phyloP scores from a whole-genome alignment of 2,113 vertebrate genomes.

The Noturus placidus region DNA sequence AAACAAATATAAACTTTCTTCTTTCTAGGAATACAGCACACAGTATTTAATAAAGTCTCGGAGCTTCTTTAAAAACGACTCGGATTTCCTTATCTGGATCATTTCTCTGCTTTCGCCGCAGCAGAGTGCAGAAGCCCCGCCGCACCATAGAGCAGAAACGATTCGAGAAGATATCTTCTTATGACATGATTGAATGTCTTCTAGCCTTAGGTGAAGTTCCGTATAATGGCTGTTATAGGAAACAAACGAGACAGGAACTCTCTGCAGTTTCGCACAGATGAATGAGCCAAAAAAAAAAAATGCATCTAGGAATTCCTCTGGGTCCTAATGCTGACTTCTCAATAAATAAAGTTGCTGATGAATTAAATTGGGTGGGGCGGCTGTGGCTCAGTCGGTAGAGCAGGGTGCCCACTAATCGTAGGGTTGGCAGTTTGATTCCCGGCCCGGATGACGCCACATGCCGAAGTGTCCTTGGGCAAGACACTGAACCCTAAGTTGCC shows the following conservation, averaged over 20 bases:
- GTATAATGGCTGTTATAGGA: slow-evolving; percentile 9
- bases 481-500: no score
- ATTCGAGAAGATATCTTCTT: not conserved
- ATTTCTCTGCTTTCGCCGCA: not conserved
- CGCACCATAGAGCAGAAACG: not conserved
- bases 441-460: no score
- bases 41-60: not conserved
- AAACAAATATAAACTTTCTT: not conserved
- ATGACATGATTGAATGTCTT: not conserved
- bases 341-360: not conserved
- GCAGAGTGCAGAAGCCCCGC: not conserved
- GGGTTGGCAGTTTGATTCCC: no score
- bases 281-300: not conserved
- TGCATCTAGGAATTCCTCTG: not conserved
- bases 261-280: not conserved
- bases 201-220: not conserved
- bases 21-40: not conserved
- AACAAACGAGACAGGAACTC: not conserved
- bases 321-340: not conserved
- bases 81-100: not conserved
- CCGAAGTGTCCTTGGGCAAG: no score
- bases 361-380: no score
- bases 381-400: no score
- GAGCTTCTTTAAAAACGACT: not conserved
- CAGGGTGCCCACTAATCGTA: no score